Conservation (phyloP, 2,797 vertebrate genomes). For the Amblyraja radiata region DNA sequence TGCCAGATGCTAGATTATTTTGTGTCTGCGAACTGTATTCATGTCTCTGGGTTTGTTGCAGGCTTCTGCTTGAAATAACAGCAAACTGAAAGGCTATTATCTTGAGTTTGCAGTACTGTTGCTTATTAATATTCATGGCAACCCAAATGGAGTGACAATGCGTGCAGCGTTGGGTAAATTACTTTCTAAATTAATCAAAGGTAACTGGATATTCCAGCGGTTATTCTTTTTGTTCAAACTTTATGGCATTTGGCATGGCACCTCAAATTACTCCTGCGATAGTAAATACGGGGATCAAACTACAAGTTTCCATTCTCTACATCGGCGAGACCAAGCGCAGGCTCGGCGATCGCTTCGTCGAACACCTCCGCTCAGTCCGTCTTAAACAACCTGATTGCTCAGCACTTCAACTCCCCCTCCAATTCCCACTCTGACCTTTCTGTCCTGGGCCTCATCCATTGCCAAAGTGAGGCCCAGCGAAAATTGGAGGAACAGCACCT, state of each 20-base stretch:
- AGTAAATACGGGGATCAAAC: background rate
- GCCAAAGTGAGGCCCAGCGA: too few relatives aligned
- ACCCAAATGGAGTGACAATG: background rate
- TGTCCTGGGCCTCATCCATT: too few relatives aligned
- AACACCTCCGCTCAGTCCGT: too few relatives aligned
- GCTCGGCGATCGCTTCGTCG: too few relatives aligned
- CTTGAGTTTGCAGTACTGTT: background rate
- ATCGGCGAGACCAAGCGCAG: too few relatives aligned
- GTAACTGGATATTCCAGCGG: background rate
- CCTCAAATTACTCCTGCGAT: background rate
- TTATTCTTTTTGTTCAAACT: conserved; percentile 25
- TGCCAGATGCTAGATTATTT: background rate
- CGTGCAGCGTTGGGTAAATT: background rate
- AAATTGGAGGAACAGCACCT: too few relatives aligned
- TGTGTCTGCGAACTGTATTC: background rate
- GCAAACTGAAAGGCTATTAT: conserved; percentile 17
- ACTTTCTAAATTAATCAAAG: conserved; percentile 23
- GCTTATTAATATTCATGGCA: conserved; percentile 20
- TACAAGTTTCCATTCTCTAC: too few relatives aligned
- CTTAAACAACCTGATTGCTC: too few relatives aligned
- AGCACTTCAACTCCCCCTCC: too few relatives aligned
- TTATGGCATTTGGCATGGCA: background rate
- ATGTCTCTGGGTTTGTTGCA: background rate
- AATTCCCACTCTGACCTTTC: too few relatives aligned
- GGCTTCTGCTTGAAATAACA: conserved; percentile 26